Evolutionary conservation across 2,888 invertebrate species (phyloP), one percentile per base, ranked within the genome.

Genomic region (Noctuana brunneofusca): DNA sequence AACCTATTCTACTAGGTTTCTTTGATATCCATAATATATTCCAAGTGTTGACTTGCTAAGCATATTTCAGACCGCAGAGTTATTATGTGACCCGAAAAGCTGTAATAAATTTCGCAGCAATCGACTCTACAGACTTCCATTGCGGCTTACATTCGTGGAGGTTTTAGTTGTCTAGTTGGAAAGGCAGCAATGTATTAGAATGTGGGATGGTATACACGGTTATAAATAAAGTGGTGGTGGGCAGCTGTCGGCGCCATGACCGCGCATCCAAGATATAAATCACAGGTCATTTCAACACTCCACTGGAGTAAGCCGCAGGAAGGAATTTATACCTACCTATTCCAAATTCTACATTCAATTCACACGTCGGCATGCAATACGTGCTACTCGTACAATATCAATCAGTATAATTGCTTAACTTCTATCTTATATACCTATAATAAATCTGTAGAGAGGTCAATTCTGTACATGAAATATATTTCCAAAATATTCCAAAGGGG

Each of bases 221-320:
- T 63, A 63, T 58, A 59, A 65, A 52, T 63, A 59, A 35, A 48
- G 8, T 50, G 38, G 63, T 64, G 56, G 16, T 63, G 43, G 63
- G 50, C 46, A 53, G 59, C 52, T 64, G 60, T 58, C 65, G 65
- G 49, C 53, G 43, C 56, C 60, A 67, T 32, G 56, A 54, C 52
- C 63, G 55, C 63, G 64, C 66, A 63, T 64, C 60, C 58, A 58
- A 57, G 55, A 38, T 55, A 68, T 68, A 68, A 68, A 68, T 68
- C 64, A 64, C 68, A 62, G 66, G 66, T 67, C 66, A 68, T 64
- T 66, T 63, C 66, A 68, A 65, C 66, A 65, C 41, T 65, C 66
- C 60, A 59, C 63, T 46, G 63, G 63, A 65, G 50, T 64, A 63
- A 68, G 66, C 65, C 63, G 22, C 55, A 62, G 50, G 50, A 63